Percentiles rank a stretch among this genome's conserved stretches.
Evolutionary conservation across 2,888 invertebrate genomes (phyloP).

Genomic region (Synanthedon formicaeformis): DNA sequence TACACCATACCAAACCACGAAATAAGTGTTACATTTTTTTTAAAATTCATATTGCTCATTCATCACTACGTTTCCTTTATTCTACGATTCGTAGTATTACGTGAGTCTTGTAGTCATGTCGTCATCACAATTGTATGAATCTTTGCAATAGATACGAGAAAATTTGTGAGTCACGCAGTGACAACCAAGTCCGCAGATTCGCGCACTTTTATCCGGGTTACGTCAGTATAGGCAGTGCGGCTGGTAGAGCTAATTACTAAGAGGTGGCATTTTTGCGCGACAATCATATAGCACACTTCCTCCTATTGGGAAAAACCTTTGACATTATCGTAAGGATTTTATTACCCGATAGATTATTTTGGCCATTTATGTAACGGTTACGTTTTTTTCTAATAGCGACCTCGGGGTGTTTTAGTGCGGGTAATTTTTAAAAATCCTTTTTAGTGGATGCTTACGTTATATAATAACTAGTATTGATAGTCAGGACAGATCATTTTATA

Average conservation of each 20-base stretch:
- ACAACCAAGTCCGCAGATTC: constrained; percentile 35
- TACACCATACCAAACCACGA: too few relatives aligned
- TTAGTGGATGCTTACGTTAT: too few relatives aligned
- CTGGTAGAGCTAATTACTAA: neutral
- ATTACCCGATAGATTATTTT: neutral
- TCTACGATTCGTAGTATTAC: too few relatives aligned
- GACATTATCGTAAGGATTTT: neutral
- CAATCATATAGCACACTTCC: neutral
- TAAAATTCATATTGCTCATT: too few relatives aligned
- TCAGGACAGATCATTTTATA: too few relatives aligned
- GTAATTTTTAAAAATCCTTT: too few relatives aligned
- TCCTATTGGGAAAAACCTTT: neutral
- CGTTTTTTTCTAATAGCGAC: neutral
- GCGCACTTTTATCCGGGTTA: constrained; percentile 52
- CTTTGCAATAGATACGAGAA: constrained; percentile 1
- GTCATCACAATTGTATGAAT: neutral
- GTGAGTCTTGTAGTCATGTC: neutral
- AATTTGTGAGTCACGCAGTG: constrained; percentile 45
- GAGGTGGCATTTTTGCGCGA: neutral
- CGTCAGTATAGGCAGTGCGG: constrained; percentile 28
- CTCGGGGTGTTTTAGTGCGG: too few relatives aligned
- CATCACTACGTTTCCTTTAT: too few relatives aligned
- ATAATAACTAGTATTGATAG: too few relatives aligned
- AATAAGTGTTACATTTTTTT: too few relatives aligned
- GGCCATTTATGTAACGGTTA: neutral